Evolutionary conservation across 2,113 vertebrate species (phyloP), one percentile per base, ranked within the genome.

Genomic region (Salvator merianae): DNA sequence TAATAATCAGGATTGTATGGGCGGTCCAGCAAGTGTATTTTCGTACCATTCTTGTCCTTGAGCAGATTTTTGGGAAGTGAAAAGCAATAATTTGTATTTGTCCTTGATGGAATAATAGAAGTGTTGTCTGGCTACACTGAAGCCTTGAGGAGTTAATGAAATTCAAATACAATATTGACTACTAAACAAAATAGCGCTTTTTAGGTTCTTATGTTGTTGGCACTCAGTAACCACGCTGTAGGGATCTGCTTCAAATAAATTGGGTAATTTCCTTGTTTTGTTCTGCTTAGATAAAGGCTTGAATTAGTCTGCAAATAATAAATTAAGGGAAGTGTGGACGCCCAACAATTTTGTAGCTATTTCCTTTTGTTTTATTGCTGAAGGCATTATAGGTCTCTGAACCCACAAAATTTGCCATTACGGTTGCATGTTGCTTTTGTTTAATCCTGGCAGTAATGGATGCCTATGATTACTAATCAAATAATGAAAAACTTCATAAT

Each of bases 241-340:
- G 63, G 16, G 69, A 84, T 38, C 13, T 74, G 72, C 38, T 65
- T 65, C 12, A 75, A 63, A 75, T n/a, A 83, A 65, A 77, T 40
- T 72, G 38, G 28, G 16, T 84, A n/a, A 85, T 89, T 89, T 87
- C 85, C 84, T 63, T 50, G 70, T 63, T 88, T 93, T 92, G 26
- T 87, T 90, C 87, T 83, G 81, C 65, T 86, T 2, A 85, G 88
- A 84, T 84, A 81, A 90, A 87, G 70, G 71, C 30, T 8, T 84
- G 73, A 87, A 84, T 87, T 84, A 78, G 75, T 86, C n/a, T 86
- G 73, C 73, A 84, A 89, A 82, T 84, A 82, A 87, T 40, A 84
- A 90, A 82, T 36, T 2, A 43, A 40, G n/a, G 68, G 68, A 90
- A 90, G 34, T 79, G 36, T 34, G 7, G 1, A 14, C 73, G 30